A percentile compares a stretch with the other conserved stretches of the same genome.
Evolutionary conservation across 2,113 vertebrate genomes (phyloP).

Genomic region (Sminthopsis crassicaudata): DNA sequence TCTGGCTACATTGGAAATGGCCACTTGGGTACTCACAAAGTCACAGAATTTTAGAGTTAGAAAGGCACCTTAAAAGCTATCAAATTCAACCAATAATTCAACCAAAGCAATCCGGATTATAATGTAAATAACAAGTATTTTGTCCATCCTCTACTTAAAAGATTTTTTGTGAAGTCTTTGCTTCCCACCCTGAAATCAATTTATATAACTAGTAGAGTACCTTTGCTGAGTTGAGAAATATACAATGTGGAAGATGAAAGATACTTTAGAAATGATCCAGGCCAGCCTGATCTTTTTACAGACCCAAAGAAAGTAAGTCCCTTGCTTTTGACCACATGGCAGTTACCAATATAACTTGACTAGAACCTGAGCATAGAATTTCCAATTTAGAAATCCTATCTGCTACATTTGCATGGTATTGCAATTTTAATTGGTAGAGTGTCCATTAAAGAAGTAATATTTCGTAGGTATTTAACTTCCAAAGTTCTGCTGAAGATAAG

Average conservation of each 20-base stretch:
- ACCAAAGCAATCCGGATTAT: neutral
- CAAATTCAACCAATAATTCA: neutral
- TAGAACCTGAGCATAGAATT: neutral
- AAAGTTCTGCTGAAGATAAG: neutral
- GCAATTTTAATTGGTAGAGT: neutral
- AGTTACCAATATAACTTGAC: neutral
- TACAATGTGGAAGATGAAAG: neutral
- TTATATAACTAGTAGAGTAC: neutral
- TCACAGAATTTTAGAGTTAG: neutral
- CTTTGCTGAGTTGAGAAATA: neutral
- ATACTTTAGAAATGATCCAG: constrained; percentile 44
- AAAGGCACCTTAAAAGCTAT: neutral
- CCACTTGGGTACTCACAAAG: neutral
- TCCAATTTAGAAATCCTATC: neutral
- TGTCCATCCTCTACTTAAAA: neutral
- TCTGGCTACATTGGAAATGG: neutral
- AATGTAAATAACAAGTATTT: neutral
- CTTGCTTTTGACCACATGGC: neutral
- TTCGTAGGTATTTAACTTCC: neutral
- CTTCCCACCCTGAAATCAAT: neutral
- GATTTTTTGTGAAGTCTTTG: neutral
- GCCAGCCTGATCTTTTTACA: constrained; percentile 39
- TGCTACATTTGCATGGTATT: neutral
- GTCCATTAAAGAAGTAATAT: neutral
- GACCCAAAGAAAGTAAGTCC: constrained; percentile 9